Percentiles rank a stretch among this genome's conserved stretches.
phyloP scores from a whole-genome alignment of 2,113 vertebrate genomes.

The Macrotis lagotis region DNA sequence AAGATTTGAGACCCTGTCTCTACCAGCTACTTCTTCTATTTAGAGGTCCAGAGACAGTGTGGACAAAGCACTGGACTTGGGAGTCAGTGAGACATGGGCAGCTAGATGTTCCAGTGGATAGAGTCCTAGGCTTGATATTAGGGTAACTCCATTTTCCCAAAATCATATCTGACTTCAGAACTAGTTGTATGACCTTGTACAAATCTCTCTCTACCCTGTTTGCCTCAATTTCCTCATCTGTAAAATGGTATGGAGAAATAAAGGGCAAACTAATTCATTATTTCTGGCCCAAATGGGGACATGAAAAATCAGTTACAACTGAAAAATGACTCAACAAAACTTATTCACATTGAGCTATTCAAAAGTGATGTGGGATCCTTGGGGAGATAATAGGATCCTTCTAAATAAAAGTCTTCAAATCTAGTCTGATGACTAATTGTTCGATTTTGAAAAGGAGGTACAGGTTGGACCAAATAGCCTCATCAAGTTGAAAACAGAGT shows the following conservation, averaged over 20 bases:
- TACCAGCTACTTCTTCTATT: neutral
- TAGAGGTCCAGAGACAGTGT: neutral
- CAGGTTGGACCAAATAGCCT: neutral
- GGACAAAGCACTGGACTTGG: neutral
- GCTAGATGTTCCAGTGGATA: neutral
- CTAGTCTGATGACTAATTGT: neutral
- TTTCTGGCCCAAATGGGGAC: neutral
- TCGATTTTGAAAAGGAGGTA: neutral
- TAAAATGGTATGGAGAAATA: neutral
- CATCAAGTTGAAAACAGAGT: neutral
- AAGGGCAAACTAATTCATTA: neutral
- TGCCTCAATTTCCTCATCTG: neutral
- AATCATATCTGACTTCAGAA: neutral
- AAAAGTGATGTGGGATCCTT: neutral
- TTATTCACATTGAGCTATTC: neutral
- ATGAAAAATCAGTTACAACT: too few relatives aligned
- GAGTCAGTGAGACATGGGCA: neutral
- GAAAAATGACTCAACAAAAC: neutral
- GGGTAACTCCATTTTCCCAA: neutral
- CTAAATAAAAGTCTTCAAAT: neutral
- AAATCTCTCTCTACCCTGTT: neutral
- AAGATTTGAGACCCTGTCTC: neutral
- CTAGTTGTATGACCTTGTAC: neutral
- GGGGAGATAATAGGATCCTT: neutral
- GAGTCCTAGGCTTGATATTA: neutral